Conservation (phyloP, 2,113 vertebrate genomes). For the Craseonycteris thonglongyai region DNA sequence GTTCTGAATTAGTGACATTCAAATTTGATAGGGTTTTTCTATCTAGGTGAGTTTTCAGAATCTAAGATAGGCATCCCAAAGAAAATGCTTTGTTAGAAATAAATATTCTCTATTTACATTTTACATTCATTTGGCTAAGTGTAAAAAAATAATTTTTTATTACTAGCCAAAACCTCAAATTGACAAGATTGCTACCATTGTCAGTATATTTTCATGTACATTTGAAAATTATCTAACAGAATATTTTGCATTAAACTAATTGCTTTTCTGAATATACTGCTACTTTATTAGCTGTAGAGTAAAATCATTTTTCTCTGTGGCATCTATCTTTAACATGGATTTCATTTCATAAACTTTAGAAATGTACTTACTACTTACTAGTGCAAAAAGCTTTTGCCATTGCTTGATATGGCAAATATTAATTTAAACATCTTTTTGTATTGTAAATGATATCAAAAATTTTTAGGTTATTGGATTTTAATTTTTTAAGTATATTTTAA, state of each 20-base stretch:
- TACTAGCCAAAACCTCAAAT: background rate
- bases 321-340: background rate
- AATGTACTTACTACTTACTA: background rate
- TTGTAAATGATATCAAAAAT: background rate
- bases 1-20: constrained; percentile 13
- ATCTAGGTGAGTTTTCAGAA: background rate
- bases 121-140: background rate
- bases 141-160: background rate
- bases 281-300: background rate
- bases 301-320: background rate
- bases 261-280: background rate
- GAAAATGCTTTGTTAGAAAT: constrained; percentile 7
- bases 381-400: background rate
- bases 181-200: background rate
- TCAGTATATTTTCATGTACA: background rate
- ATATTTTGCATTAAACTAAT: background rate
- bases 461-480: background rate
- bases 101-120: background rate
- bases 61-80: background rate
- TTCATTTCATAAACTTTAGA: constrained; percentile 3
- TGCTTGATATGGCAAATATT: background rate
- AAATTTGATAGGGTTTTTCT: background rate
- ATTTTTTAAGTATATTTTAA: background rate
- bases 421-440: background rate
- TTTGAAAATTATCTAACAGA: background rate